phyloP scores from a whole-genome alignment of 2,113 vertebrate genomes.

The Galemys pyrenaicus region DNA sequence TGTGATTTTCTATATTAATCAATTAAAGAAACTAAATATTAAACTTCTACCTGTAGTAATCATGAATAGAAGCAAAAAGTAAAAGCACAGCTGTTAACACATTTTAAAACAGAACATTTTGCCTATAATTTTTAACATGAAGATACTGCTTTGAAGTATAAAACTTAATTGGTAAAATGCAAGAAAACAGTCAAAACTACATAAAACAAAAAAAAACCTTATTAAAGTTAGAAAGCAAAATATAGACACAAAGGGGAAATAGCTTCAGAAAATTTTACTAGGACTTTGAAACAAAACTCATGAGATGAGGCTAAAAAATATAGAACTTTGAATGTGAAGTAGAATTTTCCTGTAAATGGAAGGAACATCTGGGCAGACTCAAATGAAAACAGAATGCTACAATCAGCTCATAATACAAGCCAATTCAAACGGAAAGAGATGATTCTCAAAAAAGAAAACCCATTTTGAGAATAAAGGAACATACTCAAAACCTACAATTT shows the following conservation, averaged over 20 bases:
- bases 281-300: constrained; percentile 33
- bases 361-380: constrained; percentile 72
- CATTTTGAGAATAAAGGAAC: constrained; percentile 74
- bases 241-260: neutral
- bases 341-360: constrained; percentile 62
- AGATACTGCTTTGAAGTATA: constrained; percentile 3
- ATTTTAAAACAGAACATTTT: neutral
- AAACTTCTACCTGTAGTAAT: neutral
- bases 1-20: neutral
- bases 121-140: neutral
- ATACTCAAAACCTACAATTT: constrained; percentile 73
- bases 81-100: neutral
- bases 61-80: neutral
- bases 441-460: constrained; percentile 75
- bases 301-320: constrained; percentile 62
- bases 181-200: constrained; percentile 12
- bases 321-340: constrained; percentile 59
- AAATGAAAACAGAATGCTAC: constrained; percentile 68
- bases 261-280: constrained; percentile 38
- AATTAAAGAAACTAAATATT: constrained; percentile 1
- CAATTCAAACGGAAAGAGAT: constrained; percentile 66
- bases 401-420: constrained; percentile 74
- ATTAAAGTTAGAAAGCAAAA: neutral
- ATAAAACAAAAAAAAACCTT: neutral
- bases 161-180: neutral